Evolutionary conservation across 92 coral and sea anemone species (phyloP), one percentile per base, ranked within the genome.

Genomic region (Virgularia gustaviana): DNA sequence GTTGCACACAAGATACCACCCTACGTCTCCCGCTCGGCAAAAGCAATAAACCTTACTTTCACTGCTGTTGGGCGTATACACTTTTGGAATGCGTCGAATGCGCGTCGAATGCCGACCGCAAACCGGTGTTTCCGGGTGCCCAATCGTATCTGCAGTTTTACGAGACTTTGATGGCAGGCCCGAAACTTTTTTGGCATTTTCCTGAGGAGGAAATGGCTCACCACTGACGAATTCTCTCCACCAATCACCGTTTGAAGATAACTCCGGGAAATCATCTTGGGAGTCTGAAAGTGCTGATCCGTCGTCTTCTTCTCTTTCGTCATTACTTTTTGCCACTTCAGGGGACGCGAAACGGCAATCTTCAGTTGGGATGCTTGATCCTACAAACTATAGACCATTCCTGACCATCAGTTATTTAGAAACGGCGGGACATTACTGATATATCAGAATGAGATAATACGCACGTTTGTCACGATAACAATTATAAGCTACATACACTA

Each of bases 1-100:
- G 63, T 41, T 57, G 18, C 63, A 57, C 16, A 25, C 63, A 11
- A 57, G 22, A 57, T 57, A 57, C 63, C 63, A 57, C n/a, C 63
- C 63, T 5, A 31, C 36, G 34, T 57, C 63, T 29, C 34, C 63
- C 34, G 37, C 18, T n/a, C 34, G 63, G 34, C 63, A 57, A 29
- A 25, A 57, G 18, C 63, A 57, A 9, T 57, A 57, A 36, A 57
- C 63, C 0, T 57, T 57, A 57, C n/a, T 29, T 10, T 57, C 36
- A 11, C 37, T 27, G 63, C 63, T 57, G 28, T 57, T 24, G 22
- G 63, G 63, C 16, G 63, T 57, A 31, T 57, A 57, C 11, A 57
- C 63, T 16, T 57, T 57, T 31, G 63, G 63, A 27, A 57, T 31
- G 9, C 63, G 34, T 29, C 36, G 34, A 27, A 41, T 57, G 30